Conservation (phyloP, 1,140 invertebrate genomes). For the Drosophila arizonae region DNA sequence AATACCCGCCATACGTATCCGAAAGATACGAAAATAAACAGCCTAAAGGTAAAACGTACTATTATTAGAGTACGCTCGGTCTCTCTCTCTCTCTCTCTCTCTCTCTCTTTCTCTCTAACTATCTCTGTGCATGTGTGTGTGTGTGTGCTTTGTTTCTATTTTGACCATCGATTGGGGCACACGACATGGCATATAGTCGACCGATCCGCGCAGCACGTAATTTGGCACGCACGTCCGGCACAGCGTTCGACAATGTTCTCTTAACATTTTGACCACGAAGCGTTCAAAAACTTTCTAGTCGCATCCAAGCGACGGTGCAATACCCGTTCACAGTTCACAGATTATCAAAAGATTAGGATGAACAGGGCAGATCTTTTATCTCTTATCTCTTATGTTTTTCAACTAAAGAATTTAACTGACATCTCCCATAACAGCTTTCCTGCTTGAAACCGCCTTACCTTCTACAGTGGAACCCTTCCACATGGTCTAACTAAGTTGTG, state of each 20-base stretch:
- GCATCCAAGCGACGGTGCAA: neutral
- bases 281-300: neutral
- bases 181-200: constrained; percentile 55
- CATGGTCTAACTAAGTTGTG: too few relatives aligned
- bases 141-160: constrained; percentile 13
- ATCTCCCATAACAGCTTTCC: too few relatives aligned
- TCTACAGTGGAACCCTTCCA: too few relatives aligned
- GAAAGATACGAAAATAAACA: constrained; percentile 58
- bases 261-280: constrained; percentile 17
- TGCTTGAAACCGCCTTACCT: too few relatives aligned
- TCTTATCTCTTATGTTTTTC: too few relatives aligned
- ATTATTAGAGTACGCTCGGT: constrained; percentile 42
- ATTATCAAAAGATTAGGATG: neutral
- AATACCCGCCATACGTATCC: constrained; percentile 36
- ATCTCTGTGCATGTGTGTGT: neutral
- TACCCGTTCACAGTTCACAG: neutral
- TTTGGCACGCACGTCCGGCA: constrained; percentile 47
- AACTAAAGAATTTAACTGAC: too few relatives aligned
- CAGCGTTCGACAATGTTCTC: constrained; percentile 42
- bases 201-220: constrained; percentile 3
- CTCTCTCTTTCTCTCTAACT: too few relatives aligned
- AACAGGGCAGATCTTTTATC: neutral
- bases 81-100: too few relatives aligned
- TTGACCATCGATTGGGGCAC: constrained; percentile 75
- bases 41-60: constrained; percentile 67